A percentile compares a stretch with the other conserved stretches of the same genome.
phyloP scores from a whole-genome alignment of 2,888 invertebrate genomes.

The Scaptomyza parva region DNA sequence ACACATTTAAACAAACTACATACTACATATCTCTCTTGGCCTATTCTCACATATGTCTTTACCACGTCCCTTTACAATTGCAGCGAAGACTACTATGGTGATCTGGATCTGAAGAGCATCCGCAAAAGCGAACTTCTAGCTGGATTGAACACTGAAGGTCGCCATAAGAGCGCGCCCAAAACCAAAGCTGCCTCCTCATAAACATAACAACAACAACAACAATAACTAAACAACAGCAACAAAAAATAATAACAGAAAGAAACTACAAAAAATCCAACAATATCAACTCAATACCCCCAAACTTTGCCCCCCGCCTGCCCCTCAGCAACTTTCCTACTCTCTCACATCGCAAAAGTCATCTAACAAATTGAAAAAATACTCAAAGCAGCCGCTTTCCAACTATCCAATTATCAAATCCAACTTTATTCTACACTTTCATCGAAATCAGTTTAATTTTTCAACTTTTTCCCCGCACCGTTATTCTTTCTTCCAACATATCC shows the following conservation, averaged over 20 bases:
- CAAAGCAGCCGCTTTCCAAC: constrained; percentile 44
- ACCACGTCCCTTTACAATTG: constrained; percentile 85
- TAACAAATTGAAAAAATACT: constrained; percentile 53
- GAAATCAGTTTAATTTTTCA: constrained; percentile 28
- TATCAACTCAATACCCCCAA: constrained; percentile 60
- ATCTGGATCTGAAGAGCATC: constrained; percentile 97
- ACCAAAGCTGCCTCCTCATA: constrained; percentile 83
- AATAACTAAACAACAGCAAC: constrained; percentile 35
- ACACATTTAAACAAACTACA: constrained; percentile 51
- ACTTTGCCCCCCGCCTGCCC: constrained; percentile 39
- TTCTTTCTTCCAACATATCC: constrained; percentile 21
- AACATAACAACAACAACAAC: constrained; percentile 65
- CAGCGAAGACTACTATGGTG: constrained; percentile 99
- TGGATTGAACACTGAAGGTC: constrained; percentile 87
- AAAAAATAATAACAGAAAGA: constrained; percentile 55
- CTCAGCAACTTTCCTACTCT: constrained; percentile 43
- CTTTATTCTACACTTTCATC: constrained; percentile 28
- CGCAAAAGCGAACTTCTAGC: constrained; percentile 96
- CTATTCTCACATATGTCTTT: constrained; percentile 75
- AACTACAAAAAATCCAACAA: constrained; percentile 56
- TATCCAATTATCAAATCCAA: constrained; percentile 51
- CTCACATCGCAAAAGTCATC: constrained; percentile 58
- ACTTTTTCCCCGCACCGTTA: constrained; percentile 31
- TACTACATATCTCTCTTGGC: constrained; percentile 82
- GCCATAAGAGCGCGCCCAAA: constrained; percentile 86